These are phyloP conservation scores for Oxyruncus cristatus DNA, from an alignment of 2,113 vertebrate species.

Conservation along the genomic window DNA sequence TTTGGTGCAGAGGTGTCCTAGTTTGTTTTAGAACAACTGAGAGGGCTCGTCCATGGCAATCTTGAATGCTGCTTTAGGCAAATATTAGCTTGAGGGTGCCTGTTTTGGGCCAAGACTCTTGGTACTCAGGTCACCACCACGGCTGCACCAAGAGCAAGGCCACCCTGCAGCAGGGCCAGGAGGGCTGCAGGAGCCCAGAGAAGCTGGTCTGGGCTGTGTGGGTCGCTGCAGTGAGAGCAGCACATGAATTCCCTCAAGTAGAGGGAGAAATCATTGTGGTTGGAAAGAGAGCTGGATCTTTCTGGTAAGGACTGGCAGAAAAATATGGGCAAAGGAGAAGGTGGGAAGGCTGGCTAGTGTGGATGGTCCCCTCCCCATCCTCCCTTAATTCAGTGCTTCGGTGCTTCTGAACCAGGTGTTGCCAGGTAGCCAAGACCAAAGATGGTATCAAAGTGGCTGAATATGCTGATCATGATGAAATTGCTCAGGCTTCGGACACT, in stretches of 20 bases:
- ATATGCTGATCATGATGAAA: no score
- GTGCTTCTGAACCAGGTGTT: background rate
- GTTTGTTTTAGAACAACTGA: background rate
- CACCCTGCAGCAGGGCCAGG: no score
- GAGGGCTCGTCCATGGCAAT: background rate
- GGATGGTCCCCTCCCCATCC: background rate
- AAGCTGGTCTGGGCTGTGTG: background rate
- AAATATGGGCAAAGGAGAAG: background rate
- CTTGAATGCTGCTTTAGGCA: background rate
- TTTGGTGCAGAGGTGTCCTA: background rate
- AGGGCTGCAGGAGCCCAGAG: background rate
- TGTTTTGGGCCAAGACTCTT: background rate
- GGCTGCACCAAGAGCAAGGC: background rate
- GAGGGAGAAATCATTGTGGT: rapidly evolving
- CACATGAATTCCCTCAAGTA: rapidly evolving
- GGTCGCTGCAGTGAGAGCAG: background rate
- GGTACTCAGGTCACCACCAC: background rate
- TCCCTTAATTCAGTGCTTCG: background rate
- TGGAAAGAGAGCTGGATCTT: background rate
- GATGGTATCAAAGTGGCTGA: background rate
- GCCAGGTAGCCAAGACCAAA: background rate
- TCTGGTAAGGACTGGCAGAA: background rate
- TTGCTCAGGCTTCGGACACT: background rate
- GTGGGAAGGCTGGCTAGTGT: background rate
- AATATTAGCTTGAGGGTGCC: background rate